These are phyloP conservation scores for Patiria miniata DNA, from an alignment of 35 echinoderm and acorn worm species.

Conservation along the genomic window DNA sequence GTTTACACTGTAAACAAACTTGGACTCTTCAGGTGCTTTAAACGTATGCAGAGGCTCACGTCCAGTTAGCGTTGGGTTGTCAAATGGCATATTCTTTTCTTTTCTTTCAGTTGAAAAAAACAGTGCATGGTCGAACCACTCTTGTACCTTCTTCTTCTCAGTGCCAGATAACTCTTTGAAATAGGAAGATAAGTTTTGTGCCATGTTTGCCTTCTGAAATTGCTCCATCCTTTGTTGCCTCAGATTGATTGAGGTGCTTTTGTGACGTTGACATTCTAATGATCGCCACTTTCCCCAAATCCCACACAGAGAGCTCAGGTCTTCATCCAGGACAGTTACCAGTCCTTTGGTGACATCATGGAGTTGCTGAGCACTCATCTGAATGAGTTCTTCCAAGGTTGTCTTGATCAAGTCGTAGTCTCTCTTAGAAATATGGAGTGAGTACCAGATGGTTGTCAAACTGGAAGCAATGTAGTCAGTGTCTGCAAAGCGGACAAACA, in stretches of 20 bases:
- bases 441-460: too few species aligned
- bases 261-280: neutral
- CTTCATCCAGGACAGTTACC: too few species aligned
- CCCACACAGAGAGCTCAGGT: conserved; percentile 4
- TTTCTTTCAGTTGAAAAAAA: neutral
- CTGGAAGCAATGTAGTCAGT: too few species aligned
- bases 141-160: neutral
- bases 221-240: conserved; percentile 6
- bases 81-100: too few species aligned
- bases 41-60: conserved; percentile 20
- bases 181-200: neutral
- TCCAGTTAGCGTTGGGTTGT: too few species aligned
- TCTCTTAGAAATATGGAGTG: too few species aligned
- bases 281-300: conserved; percentile 41
- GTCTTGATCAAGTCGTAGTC: neutral
- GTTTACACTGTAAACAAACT: conserved; percentile 1
- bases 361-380: too few species aligned
- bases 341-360: too few species aligned
- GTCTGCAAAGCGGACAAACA: too few species aligned
- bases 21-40: too few species aligned
- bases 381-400: neutral
- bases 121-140: neutral
- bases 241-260: neutral
- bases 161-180: neutral
- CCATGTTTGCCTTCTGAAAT: neutral